Evolutionary conservation across 2,113 vertebrate species (phyloP), one percentile per base, ranked within the genome.

Genomic region (Salvelinus alpinus): DNA sequence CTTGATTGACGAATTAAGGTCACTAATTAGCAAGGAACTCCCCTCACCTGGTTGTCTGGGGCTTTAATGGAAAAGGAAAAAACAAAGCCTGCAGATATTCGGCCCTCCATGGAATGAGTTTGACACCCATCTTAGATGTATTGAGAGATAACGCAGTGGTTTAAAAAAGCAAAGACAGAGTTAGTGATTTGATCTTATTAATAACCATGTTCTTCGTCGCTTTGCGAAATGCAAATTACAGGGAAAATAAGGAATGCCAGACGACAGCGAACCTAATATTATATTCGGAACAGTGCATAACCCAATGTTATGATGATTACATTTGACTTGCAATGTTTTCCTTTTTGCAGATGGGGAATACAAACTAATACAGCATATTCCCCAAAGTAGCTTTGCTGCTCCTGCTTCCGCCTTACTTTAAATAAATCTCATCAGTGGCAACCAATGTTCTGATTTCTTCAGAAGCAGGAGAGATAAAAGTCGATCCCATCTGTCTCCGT

Each of bases 261-360:
- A 76, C 81, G 82, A 86, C 82, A 82, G 59, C 9, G 7, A 69
- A 85, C 85, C 86, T 90, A 89, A 91, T 90, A 89, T 91, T 86
- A 91, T 86, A 91, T 88, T 89, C 81, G 64, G 90, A 88, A 90
- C 87, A 65, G 78, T 80, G 87, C 80, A 83, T 86, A 92, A 90
- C 86, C 89, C 85, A 82, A 82, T 77, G 79, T 84, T 79, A 74
- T 82, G 78, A 90, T 92, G 91, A 92, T 92, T 92, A 91, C 91
- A 92, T 92, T 92, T 91, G 91, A 92, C 91, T 92, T 92, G 89
- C 91, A 92, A 91, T 90, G 87, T 90, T 88, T 79, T 74, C 27
- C 76, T 85, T 29, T 70, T 82, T 76, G 82, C 81, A 88, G 20
- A 85, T 83, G 83, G 88, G 88, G 59, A 14, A 83, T 87, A 88